A percentile compares a stretch with the other conserved stretches of the same genome.
Evolutionary conservation across 1,140 invertebrate genomes (phyloP).

Genomic region (Drosophila funebris): DNA sequence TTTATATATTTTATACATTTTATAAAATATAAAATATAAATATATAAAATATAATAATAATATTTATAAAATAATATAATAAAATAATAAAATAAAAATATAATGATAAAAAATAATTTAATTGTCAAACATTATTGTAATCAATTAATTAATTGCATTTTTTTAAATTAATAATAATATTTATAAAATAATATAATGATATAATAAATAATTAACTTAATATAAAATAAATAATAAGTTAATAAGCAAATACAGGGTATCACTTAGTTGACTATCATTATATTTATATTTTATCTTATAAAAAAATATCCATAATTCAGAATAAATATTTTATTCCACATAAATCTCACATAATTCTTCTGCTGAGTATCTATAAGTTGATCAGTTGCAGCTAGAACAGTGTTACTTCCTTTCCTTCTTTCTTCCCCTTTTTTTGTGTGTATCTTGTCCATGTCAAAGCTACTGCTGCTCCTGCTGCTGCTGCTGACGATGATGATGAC

Average conservation of each 20-base stretch:
- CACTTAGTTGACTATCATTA: neutral
- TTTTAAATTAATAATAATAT: too few relatives aligned
- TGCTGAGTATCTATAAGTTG: neutral
- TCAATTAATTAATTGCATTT: too few relatives aligned
- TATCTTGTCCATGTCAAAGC: constrained; percentile 36
- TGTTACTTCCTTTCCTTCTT: neutral
- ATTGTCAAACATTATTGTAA: too few relatives aligned
- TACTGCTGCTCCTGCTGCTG: constrained; percentile 27
- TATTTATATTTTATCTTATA: neutral
- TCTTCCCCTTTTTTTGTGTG: constrained; percentile 10
- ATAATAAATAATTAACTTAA: too few relatives aligned
- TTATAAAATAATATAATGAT: too few relatives aligned
- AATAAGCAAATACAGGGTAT: neutral
- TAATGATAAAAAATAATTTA: too few relatives aligned
- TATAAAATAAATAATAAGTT: too few relatives aligned
- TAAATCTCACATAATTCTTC: neutral
- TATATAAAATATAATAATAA: too few relatives aligned
- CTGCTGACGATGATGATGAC: constrained; percentile 65
- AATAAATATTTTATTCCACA: neutral
- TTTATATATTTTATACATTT: too few relatives aligned
- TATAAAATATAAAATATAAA: too few relatives aligned
- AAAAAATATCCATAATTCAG: neutral
- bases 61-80: too few relatives aligned
- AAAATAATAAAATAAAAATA: too few relatives aligned
- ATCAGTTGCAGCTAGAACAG: neutral